These are phyloP conservation scores for Pholis gunnellus DNA, from an alignment of 2,113 vertebrate genomes.

Conservation along the genomic window DNA sequence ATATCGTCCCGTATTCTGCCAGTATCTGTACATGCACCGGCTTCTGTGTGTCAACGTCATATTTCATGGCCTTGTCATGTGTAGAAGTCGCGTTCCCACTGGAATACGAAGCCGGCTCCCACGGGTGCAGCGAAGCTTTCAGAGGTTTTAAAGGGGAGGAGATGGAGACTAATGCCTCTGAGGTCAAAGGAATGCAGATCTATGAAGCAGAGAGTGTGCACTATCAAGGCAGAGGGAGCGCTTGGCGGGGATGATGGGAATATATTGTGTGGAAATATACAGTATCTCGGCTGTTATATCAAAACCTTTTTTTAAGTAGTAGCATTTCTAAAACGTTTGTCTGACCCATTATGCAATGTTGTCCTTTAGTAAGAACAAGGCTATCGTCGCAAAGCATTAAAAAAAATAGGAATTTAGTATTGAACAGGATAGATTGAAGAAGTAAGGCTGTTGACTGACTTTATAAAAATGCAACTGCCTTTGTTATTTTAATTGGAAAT, in stretches of 20 bases:
- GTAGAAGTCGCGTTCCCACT: constrained; percentile 5
- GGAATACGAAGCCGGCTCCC: constrained; percentile 28
- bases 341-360: too few relatives aligned
- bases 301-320: constrained; percentile 4
- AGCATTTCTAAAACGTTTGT: background rate
- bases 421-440: too few relatives aligned
- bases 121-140: constrained; percentile 43
- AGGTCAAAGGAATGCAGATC: constrained; percentile 48
- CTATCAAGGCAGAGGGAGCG: constrained; percentile 21
- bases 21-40: constrained; percentile 33
- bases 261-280: background rate
- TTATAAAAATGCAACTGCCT: too few relatives aligned
- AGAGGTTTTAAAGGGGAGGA: constrained; percentile 31
- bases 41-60: constrained; percentile 47
- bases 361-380: too few relatives aligned
- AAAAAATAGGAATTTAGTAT: too few relatives aligned
- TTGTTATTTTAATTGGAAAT: background rate
- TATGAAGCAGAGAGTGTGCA: constrained; percentile 32
- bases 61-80: constrained; percentile 63
- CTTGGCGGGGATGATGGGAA: background rate
- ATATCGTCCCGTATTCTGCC: constrained; percentile 34
- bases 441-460: too few relatives aligned
- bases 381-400: too few relatives aligned
- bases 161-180: constrained; percentile 60
- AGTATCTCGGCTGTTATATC: background rate